These are phyloP conservation scores for Lutjanus argentimaculatus DNA, from an alignment of 2,797 vertebrate genomes.

Conservation along the genomic window DNA sequence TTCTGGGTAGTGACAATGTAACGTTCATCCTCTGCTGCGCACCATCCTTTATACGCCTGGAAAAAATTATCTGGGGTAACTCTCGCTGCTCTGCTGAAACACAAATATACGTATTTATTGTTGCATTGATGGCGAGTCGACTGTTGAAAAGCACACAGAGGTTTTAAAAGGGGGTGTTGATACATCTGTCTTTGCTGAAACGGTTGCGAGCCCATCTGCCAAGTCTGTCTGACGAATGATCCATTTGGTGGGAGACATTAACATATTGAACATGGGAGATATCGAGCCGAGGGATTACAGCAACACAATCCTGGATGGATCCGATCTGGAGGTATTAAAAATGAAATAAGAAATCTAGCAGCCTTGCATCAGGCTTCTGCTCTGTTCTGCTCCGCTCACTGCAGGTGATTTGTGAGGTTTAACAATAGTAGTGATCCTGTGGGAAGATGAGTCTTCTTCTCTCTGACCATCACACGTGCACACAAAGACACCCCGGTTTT, in stretches of 20 bases:
- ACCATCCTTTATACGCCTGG: constrained; percentile 44
- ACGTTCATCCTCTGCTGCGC: constrained; percentile 58
- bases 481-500: constrained; percentile 34
- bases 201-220: constrained; percentile 67
- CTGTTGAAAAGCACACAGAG: constrained; percentile 65
- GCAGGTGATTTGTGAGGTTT: constrained; percentile 77
- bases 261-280: constrained; percentile 80
- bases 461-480: constrained; percentile 34
- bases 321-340: constrained; percentile 78
- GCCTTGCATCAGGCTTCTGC: constrained; percentile 51
- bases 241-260: constrained; percentile 75
- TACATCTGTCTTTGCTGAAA: constrained; percentile 79
- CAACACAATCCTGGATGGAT: constrained; percentile 73
- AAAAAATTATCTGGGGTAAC: constrained; percentile 52
- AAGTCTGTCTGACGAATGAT: constrained; percentile 75
- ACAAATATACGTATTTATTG: constrained; percentile 48
- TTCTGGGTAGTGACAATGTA: constrained; percentile 70
- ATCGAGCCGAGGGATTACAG: constrained; percentile 80
- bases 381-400: constrained; percentile 64
- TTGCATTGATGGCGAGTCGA: constrained; percentile 45
- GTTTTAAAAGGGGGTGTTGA: constrained; percentile 69
- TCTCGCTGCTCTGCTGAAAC: constrained; percentile 21
- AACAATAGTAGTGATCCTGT: constrained; percentile 71
- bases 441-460: constrained; percentile 59
- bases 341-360: constrained; percentile 75